These are phyloP conservation scores for Tachina grossa DNA, from an alignment of 2,888 invertebrate genomes.

Conservation along the genomic window DNA sequence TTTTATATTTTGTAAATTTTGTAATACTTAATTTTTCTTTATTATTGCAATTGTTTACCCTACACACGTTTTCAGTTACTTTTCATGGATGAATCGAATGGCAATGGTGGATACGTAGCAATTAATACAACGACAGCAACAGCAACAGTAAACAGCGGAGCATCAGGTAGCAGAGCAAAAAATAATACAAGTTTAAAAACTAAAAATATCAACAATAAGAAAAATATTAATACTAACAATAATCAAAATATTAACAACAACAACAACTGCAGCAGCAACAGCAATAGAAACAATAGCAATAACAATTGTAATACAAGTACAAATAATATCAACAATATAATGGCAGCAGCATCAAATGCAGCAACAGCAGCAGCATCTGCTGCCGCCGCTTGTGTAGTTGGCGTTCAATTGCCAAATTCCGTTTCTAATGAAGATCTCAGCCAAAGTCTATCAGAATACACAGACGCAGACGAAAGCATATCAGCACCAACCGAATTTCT, in stretches of 20 bases:
- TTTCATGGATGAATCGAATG: conserved; percentile 82
- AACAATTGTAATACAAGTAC: conserved; percentile 57
- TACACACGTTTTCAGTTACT: conserved; percentile 74
- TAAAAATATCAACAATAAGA: conserved; percentile 72
- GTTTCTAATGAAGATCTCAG: conserved; percentile 86
- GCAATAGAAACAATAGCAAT: conserved; percentile 72
- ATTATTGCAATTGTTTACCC: no score
- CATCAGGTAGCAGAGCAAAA: conserved; percentile 63
- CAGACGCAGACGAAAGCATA: conserved; percentile 88
- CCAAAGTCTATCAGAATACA: conserved; percentile 85
- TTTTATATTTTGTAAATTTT: no score
- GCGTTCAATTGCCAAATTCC: conserved; percentile 78
- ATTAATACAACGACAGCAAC: conserved; percentile 57
- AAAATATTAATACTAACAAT: conserved; percentile 72
- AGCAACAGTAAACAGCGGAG: conserved; percentile 43
- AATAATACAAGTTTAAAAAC: conserved; percentile 71
- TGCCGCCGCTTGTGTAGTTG: conserved; percentile 45
- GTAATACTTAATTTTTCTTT: neutral
- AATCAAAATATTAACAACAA: neutral
- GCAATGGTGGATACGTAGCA: conserved; percentile 80
- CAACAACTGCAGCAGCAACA: conserved; percentile 63
- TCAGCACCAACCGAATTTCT: conserved; percentile 90
- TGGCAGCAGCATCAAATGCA: conserved; percentile 75
- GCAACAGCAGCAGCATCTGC: conserved; percentile 69
- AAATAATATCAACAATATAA: conserved; percentile 73